phyloP scores from a whole-genome alignment of 2,113 vertebrate genomes.

The Eleginops maclovinus region DNA sequence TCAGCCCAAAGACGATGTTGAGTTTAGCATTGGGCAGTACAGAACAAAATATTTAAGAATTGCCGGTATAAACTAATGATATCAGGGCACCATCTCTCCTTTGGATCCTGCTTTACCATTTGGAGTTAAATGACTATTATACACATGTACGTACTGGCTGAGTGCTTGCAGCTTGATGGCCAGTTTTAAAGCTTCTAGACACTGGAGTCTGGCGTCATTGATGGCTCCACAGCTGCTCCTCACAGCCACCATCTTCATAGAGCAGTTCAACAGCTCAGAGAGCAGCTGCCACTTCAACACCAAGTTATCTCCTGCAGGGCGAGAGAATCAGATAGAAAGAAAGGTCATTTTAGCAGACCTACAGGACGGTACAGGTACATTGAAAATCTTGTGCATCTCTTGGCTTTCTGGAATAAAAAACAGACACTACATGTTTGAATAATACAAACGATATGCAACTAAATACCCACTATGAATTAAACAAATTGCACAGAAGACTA shows the following conservation, averaged over 20 bases:
- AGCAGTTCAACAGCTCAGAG: slow-evolving; percentile 87
- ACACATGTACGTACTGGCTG: slow-evolving; percentile 82
- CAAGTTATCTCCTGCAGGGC: slow-evolving; percentile 87
- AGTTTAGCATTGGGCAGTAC: background rate
- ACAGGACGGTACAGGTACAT: no score
- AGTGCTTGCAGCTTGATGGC: slow-evolving; percentile 88
- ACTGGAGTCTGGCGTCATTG: slow-evolving; percentile 90
- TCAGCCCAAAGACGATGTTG: background rate
- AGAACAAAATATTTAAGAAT: background rate
- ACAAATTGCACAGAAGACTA: no score
- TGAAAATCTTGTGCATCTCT: no score
- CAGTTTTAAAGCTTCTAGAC: slow-evolving; percentile 89
- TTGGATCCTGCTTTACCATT: background rate
- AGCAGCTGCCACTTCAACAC: slow-evolving; percentile 93
- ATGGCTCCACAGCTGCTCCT: slow-evolving; percentile 83
- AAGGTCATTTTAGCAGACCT: no score
- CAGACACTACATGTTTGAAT: no score
- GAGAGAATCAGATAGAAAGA: background rate
- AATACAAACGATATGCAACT: no score
- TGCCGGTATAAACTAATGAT: background rate
- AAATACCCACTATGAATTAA: no score
- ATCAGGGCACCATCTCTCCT: background rate
- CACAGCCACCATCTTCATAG: slow-evolving; percentile 82
- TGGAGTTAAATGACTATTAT: background rate
- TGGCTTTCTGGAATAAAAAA: no score